These are phyloP conservation scores for Hemistola chrysoprasaria DNA, from an alignment of 2,888 invertebrate genomes.

Conservation along the genomic window DNA sequence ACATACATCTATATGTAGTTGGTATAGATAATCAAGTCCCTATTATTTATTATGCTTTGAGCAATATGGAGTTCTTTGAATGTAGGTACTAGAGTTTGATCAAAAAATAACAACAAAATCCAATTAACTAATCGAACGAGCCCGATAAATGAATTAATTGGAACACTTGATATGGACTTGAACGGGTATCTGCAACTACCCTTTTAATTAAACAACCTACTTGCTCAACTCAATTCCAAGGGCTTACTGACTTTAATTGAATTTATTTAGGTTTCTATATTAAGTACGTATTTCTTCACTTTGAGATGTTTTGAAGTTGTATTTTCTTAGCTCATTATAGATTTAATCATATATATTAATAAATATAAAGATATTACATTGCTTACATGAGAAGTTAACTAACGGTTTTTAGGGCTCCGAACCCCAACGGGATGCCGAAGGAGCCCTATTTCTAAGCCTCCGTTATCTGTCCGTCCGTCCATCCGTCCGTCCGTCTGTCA, in stretches of 20 bases:
- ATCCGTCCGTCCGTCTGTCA: too few species aligned
- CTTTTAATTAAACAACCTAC: constrained; percentile 19
- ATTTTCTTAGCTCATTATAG: background rate
- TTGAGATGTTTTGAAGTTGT: background rate
- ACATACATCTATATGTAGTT: too few species aligned
- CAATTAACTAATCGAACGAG: constrained; percentile 41
- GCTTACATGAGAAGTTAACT: too few species aligned
- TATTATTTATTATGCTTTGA: too few species aligned
- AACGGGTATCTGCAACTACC: constrained; percentile 23
- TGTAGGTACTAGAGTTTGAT: background rate
- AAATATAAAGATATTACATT: too few species aligned
- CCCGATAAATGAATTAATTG: constrained; percentile 43
- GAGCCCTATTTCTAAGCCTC: too few species aligned
- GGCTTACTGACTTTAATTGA: constrained; percentile 26
- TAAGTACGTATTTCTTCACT: background rate
- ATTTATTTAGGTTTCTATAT: constrained; percentile 7
- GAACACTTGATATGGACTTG: constrained; percentile 43
- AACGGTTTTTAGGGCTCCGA: too few species aligned
- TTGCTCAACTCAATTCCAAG: constrained; percentile 32
- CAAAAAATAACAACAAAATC: constrained; percentile 20
- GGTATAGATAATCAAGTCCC: too few species aligned
- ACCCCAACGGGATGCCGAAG: too few species aligned
- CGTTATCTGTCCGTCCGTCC: too few species aligned
- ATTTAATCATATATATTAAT: too few species aligned
- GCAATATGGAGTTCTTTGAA: too few species aligned